Evolutionary conservation across 2,113 vertebrate species (phyloP).

Genomic region (Osmerus mordax): DNA sequence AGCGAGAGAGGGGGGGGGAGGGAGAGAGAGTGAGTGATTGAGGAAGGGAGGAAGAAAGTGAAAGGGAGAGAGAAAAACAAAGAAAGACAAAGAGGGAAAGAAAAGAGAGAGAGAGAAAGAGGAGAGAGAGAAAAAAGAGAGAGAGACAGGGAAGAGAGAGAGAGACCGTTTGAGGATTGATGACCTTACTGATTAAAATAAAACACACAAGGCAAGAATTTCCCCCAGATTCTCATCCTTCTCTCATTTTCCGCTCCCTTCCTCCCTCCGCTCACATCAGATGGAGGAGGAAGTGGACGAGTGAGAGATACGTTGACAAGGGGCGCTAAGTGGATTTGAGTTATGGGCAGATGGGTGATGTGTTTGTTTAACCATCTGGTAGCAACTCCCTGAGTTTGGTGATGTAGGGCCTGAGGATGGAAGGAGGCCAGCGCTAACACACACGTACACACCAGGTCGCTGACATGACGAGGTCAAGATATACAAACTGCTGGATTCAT

Average conservation of each 20-base stretch:
- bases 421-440: slow-evolving; percentile 62
- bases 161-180: slow-evolving; percentile 58
- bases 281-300: slow-evolving; percentile 49
- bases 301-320: slow-evolving; percentile 74
- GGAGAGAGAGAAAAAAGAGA: background rate
- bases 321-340: slow-evolving; percentile 79
- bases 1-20: background rate
- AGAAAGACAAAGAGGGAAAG: background rate
- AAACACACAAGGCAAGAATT: slow-evolving; percentile 65
- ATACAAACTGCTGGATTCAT: slow-evolving; percentile 1
- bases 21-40: background rate
- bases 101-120: background rate
- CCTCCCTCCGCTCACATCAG: slow-evolving; percentile 35
- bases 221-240: slow-evolving; percentile 56
- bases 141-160: background rate
- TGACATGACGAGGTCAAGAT: slow-evolving; percentile 11
- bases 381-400: slow-evolving; percentile 72
- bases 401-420: slow-evolving; percentile 74
- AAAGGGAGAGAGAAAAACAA: background rate
- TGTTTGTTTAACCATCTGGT: slow-evolving; percentile 83
- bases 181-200: slow-evolving; percentile 72
- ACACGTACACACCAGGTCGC: background rate
- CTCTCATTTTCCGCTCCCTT: slow-evolving; percentile 37
- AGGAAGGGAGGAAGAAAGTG: too few species aligned
- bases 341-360: slow-evolving; percentile 79